Base-by-base conservation (phyloP, 53 echinoderm and acorn worm species). In the Paracentrotus lividus region DNA sequence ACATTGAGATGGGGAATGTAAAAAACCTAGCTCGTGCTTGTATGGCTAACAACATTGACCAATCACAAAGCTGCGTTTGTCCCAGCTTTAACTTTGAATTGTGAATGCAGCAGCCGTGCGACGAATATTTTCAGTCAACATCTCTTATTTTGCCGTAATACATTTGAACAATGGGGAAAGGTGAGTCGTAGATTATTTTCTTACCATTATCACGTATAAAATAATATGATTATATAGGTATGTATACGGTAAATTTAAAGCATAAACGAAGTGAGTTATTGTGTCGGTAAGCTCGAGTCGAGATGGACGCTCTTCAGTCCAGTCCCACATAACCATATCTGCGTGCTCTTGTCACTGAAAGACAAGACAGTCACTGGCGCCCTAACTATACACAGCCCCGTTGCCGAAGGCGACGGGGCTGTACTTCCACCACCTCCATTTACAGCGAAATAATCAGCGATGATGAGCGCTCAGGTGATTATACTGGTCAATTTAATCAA, bases 41-140 rank as follows among this genome's bases (percentile, higher is more conserved):
- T n/a, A 9, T 36, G 72, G 36, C 40, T 40, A 72, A 40, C 27
- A 27, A 40, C 1, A 85, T 85, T 56, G 88, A 88, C 88, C 88
- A 88, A 88, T 88, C 88, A 57, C 44, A 54, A 45, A 56, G 54
- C 54, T 56, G 0, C 13, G 20, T 88, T 23, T 4, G 58, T 15
- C 56, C 40, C 58, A n/a, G n/a, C n/a, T 88, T 88, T 88, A 88
- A 88, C 88, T 88, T 88, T 88, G 38, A 88, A 88, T 57, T 56
- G 6, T 9, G 4, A 1, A 27, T 29, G 29, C 15, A 2, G 26
- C 31, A 13, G 45, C 29, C 31, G 49, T 49, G 9, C n/a, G 85
- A 85, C 85, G 14, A 26, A n/a, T 81, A 49, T 47, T n/a, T 72
- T 72, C 7, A 68, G 23, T 68, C 12, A 5, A 77, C 18, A 43